A percentile compares a stretch with the other conserved stretches of the same genome.
Conservation (phyloP, 2,888 invertebrate species). For the Melikaiella ostensackeni region DNA sequence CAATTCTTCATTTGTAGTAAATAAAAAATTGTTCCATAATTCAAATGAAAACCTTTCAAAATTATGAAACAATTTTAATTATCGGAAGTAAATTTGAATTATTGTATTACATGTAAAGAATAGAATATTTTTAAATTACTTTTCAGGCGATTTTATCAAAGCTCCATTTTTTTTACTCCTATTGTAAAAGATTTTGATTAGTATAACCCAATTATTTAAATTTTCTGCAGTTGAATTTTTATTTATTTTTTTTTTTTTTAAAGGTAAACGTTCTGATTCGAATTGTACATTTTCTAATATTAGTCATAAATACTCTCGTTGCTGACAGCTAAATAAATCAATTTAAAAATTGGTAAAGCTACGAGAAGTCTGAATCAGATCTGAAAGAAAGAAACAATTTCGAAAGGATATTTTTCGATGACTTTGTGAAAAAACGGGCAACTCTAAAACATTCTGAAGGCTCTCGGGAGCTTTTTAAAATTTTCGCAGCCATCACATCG, state of each 20-base stretch:
- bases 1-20: background rate
- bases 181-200: background rate
- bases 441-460: conserved; percentile 66
- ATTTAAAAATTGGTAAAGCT: background rate
- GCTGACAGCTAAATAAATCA: background rate
- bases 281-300: background rate
- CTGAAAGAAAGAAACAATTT: conserved; percentile 29
- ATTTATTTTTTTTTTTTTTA: too few relatives aligned
- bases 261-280: background rate
- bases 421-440: conserved; percentile 47
- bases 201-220: background rate
- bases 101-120: background rate
- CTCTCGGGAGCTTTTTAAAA: conserved; percentile 58
- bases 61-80: too few relatives aligned
- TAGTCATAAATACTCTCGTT: background rate
- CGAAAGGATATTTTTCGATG: background rate
- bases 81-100: background rate
- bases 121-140: too few relatives aligned
- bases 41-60: too few relatives aligned
- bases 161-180: background rate
- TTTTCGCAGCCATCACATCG: conserved; percentile 66
- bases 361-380: conserved; percentile 34
- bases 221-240: background rate
- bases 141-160: too few relatives aligned
- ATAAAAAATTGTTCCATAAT: background rate